Base-by-base conservation (phyloP, 2,888 invertebrate genomes). In the Epirrhoe tristata region DNA sequence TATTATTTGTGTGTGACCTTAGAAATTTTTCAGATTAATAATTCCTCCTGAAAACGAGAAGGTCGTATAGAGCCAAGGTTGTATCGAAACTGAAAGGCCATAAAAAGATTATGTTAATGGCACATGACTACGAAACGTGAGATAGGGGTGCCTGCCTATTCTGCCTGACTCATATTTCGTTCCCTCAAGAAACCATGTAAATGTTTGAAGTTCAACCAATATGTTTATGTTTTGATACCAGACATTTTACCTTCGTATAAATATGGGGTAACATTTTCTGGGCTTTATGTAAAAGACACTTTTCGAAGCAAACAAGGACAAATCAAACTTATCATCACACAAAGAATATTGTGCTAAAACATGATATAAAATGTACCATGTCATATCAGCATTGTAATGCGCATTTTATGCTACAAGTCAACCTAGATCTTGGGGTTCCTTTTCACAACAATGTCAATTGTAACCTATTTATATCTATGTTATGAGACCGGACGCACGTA, bases 401-500 rank as follows among this genome's bases (percentile, higher is more conserved):
- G 24, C 24, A 24, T 24, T 24, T 24, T 24, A 24, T 24, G 24
- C 1, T 24, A 24, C 39, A 43, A 43, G 10, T 12, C 14, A 57
- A 58, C 14, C 16, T 57, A 32, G 52, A 53, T 16, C 6, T 36
- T 14, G 36, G 7, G 60, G 32, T 14, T 48, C 56, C 43, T 50
- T 50, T 8, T 14, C 48, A 32, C 14, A 24, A 6, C 36, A 54
- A 16, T 31, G 16, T 16, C 17, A 54, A 57, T 59, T 46, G 48
- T 36, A 63, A 63, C n/a, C 52, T 54, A 58, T 57, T 57, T 65
- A 14, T 17, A 55, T 66, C 55, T 58, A 36, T 50, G 59, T 50
- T 48, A 61, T 58, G 55, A 70, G 73, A 79, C 79, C 81, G 84
- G 82, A 84, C 74, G 81, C 72, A 65, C 67, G 68, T 81, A 82